Evolutionary conservation across 2,797 vertebrate species (phyloP).

Genomic region (Pelochelys cantorii): DNA sequence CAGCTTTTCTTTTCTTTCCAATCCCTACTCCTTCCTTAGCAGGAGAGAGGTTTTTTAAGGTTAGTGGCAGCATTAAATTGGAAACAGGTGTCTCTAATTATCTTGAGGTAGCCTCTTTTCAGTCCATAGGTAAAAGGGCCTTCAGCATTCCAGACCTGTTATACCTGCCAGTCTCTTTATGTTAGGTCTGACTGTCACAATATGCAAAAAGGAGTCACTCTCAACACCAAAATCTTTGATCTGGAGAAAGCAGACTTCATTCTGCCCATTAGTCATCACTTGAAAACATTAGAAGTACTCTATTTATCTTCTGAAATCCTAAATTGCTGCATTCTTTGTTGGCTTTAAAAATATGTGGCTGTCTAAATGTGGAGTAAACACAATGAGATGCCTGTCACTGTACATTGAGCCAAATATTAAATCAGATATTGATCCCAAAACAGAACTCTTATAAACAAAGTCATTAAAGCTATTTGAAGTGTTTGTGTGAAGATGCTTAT

Average conservation of each 20-base stretch:
- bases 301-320: background rate
- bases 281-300: background rate
- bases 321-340: background rate
- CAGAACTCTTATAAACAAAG: constrained; percentile 57
- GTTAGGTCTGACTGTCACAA: background rate
- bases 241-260: background rate
- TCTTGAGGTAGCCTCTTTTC: background rate
- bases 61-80: background rate
- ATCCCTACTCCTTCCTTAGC: background rate
- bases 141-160: background rate
- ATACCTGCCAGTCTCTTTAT: background rate
- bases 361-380: constrained; percentile 56
- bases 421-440: constrained; percentile 55
- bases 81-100: background rate
- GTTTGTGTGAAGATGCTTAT: constrained; percentile 38
- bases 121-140: background rate
- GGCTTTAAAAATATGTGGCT: constrained; percentile 43
- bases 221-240: background rate
- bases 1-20: background rate
- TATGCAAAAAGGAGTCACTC: background rate
- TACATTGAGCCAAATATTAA: constrained; percentile 49
- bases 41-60: background rate
- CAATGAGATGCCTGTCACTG: constrained; percentile 58
- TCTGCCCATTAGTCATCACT: background rate
- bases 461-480: constrained; percentile 56